Evolutionary conservation across 2,113 vertebrate genomes (phyloP).

Genomic region (Halcyon senegalensis): DNA sequence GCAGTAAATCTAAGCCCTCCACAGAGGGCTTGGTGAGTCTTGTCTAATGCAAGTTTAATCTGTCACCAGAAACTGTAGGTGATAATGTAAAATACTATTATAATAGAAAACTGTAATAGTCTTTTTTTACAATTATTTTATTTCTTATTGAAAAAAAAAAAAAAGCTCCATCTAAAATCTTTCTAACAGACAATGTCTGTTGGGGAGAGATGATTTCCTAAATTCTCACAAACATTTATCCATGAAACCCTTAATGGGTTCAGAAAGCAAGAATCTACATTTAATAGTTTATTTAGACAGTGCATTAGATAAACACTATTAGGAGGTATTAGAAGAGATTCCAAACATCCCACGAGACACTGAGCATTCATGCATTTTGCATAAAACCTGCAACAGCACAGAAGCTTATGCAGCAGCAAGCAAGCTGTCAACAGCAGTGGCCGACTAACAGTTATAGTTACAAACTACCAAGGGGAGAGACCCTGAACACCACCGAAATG

Average conservation of each 20-base stretch:
- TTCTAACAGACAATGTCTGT: background rate
- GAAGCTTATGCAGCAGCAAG: background rate
- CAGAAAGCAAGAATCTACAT: slow-evolving; percentile 6
- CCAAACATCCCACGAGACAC: slow-evolving; percentile 5
- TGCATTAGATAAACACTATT: slow-evolving; percentile 17
- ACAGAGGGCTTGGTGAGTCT: background rate
- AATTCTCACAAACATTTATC: background rate
- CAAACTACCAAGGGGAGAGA: background rate
- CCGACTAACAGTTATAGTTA: background rate
- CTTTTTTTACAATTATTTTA: background rate
- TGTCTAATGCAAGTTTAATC: background rate
- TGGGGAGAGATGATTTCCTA: background rate
- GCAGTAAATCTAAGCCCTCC: background rate
- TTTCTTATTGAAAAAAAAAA: background rate
- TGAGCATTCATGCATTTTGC: background rate
- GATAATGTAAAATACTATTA: background rate
- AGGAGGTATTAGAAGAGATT: slow-evolving; percentile 28
- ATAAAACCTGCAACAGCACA: slow-evolving; percentile 14
- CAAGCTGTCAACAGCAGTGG: background rate
- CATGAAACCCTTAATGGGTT: background rate
- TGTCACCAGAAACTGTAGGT: background rate
- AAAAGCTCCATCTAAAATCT: background rate
- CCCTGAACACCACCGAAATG: background rate
- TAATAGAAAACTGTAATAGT: background rate
- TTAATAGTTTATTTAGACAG: slow-evolving; percentile 44